Conservation (phyloP, 2,888 invertebrate genomes). For the Amiota communis region DNA sequence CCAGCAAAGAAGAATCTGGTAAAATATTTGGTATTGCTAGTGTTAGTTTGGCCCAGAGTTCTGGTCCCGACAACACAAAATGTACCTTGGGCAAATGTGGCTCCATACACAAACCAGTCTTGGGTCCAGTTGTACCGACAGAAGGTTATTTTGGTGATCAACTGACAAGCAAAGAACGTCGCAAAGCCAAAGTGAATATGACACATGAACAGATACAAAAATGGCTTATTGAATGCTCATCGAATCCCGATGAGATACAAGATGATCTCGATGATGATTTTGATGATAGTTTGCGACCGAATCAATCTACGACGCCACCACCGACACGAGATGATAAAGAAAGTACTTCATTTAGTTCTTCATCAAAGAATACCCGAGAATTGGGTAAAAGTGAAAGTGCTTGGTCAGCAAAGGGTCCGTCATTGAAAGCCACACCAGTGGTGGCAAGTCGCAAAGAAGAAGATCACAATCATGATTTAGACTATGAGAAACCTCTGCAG, state of each 20-base stretch:
- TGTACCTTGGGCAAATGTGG: constrained; percentile 74
- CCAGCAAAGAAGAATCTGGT: constrained; percentile 73
- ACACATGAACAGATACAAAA: constrained; percentile 81
- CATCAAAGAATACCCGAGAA: constrained; percentile 70
- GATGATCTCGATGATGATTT: constrained; percentile 73
- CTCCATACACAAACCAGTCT: constrained; percentile 72
- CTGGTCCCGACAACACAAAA: constrained; percentile 73
- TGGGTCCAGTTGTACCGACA: constrained; percentile 73
- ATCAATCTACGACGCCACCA: constrained; percentile 69
- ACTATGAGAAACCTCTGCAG: constrained; percentile 50
- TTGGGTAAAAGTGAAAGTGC: constrained; percentile 71
- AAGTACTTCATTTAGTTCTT: constrained; percentile 69
- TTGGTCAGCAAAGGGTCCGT: constrained; percentile 73
- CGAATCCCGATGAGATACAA: constrained; percentile 74
- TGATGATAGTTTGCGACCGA: constrained; percentile 70
- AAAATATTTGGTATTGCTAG: constrained; percentile 74
- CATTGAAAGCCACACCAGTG: constrained; percentile 71
- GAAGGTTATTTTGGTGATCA: constrained; percentile 72
- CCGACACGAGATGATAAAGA: constrained; percentile 71
- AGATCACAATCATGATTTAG: constrained; percentile 41
- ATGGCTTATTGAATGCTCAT: constrained; percentile 77
- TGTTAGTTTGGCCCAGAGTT: constrained; percentile 73
- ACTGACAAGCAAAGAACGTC: constrained; percentile 71
- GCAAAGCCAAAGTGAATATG: constrained; percentile 80
- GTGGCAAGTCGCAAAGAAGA: constrained; percentile 60